A percentile compares a stretch with the other conserved stretches of the same genome.
These are phyloP conservation scores for Gallinago media DNA, from an alignment of 2,113 vertebrate species.

Conservation along the genomic window DNA sequence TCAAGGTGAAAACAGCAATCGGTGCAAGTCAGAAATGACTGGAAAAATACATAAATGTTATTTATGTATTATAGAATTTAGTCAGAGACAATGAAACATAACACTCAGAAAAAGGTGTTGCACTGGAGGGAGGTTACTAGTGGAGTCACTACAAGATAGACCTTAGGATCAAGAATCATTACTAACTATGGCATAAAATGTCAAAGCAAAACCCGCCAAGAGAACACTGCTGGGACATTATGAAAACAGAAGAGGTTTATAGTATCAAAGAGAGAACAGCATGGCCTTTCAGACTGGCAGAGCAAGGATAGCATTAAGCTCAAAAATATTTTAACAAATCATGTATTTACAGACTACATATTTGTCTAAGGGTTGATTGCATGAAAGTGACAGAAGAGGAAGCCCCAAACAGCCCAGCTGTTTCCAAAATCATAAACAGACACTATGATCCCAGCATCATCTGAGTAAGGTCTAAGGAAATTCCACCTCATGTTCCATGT, in stretches of 20 bases:
- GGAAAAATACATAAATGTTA: not conserved
- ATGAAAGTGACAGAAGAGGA: not conserved
- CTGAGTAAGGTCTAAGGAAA: not conserved
- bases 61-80: not conserved
- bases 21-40: not conserved
- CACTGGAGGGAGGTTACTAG: not conserved
- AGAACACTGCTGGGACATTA: not conserved
- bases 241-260: not conserved
- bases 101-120: not conserved
- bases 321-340: not conserved
- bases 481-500: not conserved
- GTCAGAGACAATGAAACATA: not conserved
- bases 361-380: not conserved
- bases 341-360: not conserved
- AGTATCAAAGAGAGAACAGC: not conserved
- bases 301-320: not conserved
- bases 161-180: not conserved
- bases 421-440: not conserved
- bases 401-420: not conserved
- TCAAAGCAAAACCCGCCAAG: not conserved
- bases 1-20: not conserved
- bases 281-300: not conserved
- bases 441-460: not conserved
- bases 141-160: not conserved
- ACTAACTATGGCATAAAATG: rapidly evolving